These are phyloP conservation scores for Conistra vaccinii DNA, from an alignment of 2,888 invertebrate species.

Conservation along the genomic window DNA sequence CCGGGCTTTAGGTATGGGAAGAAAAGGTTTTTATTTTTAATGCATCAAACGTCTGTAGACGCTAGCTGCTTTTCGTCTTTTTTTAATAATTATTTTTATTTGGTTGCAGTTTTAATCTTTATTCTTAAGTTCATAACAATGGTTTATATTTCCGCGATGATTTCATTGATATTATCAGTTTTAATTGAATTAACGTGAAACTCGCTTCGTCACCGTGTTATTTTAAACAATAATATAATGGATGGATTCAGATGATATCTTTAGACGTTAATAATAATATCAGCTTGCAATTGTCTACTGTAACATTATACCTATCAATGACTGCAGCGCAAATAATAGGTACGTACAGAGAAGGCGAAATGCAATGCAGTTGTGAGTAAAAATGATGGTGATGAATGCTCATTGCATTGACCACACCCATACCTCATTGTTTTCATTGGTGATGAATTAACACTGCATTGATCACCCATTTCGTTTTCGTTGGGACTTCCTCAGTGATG, in stretches of 20 bases:
- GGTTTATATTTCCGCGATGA: slow-evolving; percentile 38
- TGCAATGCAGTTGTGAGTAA: neutral
- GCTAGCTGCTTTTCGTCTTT: too few species aligned
- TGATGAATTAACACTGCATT: neutral
- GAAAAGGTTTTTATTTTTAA: neutral
- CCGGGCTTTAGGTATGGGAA: neutral
- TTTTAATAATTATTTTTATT: neutral
- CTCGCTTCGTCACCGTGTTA: slow-evolving; percentile 32
- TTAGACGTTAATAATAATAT: slow-evolving; percentile 22
- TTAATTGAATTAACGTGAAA: slow-evolving; percentile 31
- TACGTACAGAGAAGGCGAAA: too few species aligned
- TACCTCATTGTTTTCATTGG: neutral
- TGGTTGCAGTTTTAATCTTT: slow-evolving; percentile 1
- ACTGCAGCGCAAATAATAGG: too few species aligned
- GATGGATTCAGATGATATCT: slow-evolving; percentile 30
- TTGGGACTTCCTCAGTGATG: neutral
- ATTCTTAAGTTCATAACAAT: slow-evolving; percentile 37
- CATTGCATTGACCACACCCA: neutral
- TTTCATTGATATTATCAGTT: slow-evolving; percentile 46
- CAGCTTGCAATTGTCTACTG: slow-evolving; percentile 5
- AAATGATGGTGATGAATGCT: too few species aligned
- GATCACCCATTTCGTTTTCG: neutral
- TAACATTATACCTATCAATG: neutral
- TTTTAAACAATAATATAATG: slow-evolving; percentile 43
- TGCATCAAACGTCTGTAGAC: too few species aligned